Base-by-base conservation (phyloP, 1,140 invertebrate genomes). In the Hylaeus anthracinus region DNA sequence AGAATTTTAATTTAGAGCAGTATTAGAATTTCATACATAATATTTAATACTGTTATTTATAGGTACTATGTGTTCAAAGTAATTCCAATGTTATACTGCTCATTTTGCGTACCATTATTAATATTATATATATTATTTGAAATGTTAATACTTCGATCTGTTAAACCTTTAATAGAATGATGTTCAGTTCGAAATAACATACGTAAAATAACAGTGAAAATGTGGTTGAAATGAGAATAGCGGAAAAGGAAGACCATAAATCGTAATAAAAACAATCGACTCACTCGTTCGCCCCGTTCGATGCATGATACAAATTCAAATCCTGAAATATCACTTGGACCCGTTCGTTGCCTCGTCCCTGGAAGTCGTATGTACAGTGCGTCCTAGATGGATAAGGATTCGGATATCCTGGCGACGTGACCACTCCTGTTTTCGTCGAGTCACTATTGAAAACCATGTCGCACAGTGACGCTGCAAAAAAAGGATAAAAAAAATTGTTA, bases 311-410 rank as follows among this genome's bases (percentile, higher is more conserved):
- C 56, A 96, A 93, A 88, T 94, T 94, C 87, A 97, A 97, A 92
- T 97, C 96, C 87, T 96, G 96, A 90, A 97, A 97, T 80, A 96
- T 95, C 60, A 97, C 94, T 91, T 96, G 95, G 8, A 98, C 95
- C 39, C 97, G 94, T 93, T 98, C 97, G 79, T 96, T 97, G 43
- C 97, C 96, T 80, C 96, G 94, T 60, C 97, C 97, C 88, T 96
- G 95, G 90, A 98, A 98, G 83, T 97, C 97, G 91, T 97, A 98
- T 86, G 96, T 95, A 92, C 97, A 98, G 74, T 95, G 95, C 5
- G 96, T 95, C 83, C 96, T 95, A 2, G 95, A 90, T 67, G 96
- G 95, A 92, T 97, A 97, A 41, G 96, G 95, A 82, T 95, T 94
- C 53, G 97, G 96, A 91, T 96, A 97, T 86, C 95, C 95, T 55